A percentile compares a stretch with the other conserved stretches of the same genome.
Conservation (phyloP, 2,113 vertebrate species). For the Eptesicus fuscus region DNA sequence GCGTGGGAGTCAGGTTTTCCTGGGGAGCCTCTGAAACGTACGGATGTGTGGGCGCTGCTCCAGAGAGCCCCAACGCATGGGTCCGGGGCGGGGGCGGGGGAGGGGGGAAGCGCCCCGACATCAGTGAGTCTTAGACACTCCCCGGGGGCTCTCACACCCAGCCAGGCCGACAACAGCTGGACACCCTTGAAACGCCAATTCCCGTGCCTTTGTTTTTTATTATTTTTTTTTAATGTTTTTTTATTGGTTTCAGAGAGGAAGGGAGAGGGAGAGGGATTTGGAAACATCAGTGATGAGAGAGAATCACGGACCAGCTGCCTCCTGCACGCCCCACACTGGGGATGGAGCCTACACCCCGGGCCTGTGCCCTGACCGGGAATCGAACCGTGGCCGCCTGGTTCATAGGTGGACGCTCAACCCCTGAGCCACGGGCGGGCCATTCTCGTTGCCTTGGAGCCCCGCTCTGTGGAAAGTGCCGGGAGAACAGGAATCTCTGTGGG, state of each 20-base stretch:
- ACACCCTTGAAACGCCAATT: background rate
- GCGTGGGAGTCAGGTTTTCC: background rate
- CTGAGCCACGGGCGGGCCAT: background rate
- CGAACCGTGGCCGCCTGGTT: too few relatives aligned
- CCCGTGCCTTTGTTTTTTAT: too few relatives aligned
- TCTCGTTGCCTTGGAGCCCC: background rate
- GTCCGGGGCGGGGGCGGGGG: background rate
- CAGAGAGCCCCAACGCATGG: background rate
- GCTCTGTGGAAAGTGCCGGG: constrained; percentile 1
- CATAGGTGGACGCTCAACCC: too few relatives aligned
- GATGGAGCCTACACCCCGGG: too few relatives aligned
- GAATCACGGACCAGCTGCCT: too few relatives aligned
- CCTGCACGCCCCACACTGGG: too few relatives aligned
- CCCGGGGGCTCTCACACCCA: background rate
- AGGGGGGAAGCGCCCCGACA: background rate
- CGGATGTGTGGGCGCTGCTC: background rate
- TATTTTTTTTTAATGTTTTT: too few relatives aligned
- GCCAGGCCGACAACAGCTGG: background rate
- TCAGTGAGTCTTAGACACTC: background rate
- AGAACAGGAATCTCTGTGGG: constrained; percentile 32
- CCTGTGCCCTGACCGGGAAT: too few relatives aligned
- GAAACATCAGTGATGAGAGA: too few relatives aligned
- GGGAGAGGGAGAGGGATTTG: too few relatives aligned
- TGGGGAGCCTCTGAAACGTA: background rate
- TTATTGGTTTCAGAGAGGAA: too few relatives aligned